phyloP scores from a whole-genome alignment of 2,113 vertebrate genomes.

The Pteronura brasiliensis region DNA sequence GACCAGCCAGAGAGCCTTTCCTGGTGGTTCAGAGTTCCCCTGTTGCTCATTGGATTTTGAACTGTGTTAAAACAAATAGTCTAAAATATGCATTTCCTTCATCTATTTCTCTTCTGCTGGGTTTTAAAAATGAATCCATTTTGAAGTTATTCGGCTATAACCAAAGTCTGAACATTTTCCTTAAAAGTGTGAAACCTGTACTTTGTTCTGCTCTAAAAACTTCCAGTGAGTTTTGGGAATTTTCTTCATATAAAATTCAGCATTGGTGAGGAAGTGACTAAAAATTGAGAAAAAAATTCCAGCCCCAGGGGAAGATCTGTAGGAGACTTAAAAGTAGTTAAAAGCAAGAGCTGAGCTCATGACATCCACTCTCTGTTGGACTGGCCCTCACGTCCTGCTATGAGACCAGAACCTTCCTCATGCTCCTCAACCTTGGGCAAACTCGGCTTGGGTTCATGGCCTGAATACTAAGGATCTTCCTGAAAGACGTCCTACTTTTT shows the following conservation, averaged over 20 bases:
- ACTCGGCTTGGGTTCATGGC: background rate
- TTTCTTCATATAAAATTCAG: slow-evolving; percentile 29
- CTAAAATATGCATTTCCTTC: background rate
- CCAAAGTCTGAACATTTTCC: slow-evolving; percentile 19
- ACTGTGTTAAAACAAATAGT: background rate
- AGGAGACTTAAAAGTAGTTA: slow-evolving; percentile 1
- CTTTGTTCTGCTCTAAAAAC: slow-evolving; percentile 48
- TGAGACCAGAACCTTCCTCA: background rate
- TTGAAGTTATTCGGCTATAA: slow-evolving; percentile 6
- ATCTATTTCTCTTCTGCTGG: background rate
- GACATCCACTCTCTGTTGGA: background rate
- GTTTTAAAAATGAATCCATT: slow-evolving; percentile 39
- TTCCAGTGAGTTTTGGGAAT: slow-evolving; percentile 9
- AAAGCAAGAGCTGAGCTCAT: background rate
- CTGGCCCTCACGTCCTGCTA: background rate
- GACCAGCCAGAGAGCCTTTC: background rate
- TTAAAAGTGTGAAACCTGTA: slow-evolving; percentile 11
- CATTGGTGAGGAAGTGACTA: background rate
- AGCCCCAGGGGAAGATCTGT: background rate
- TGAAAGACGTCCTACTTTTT: slow-evolving; percentile 25
- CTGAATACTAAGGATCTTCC: slow-evolving; percentile 2
- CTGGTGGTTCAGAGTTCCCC: background rate
- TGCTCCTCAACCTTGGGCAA: background rate
- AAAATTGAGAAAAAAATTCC: slow-evolving; percentile 23
- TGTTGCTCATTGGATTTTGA: background rate